Evolutionary conservation across 2,113 vertebrate genomes (phyloP), one percentile per base, ranked within the genome.

Genomic region (Patagioenas fasciata): DNA sequence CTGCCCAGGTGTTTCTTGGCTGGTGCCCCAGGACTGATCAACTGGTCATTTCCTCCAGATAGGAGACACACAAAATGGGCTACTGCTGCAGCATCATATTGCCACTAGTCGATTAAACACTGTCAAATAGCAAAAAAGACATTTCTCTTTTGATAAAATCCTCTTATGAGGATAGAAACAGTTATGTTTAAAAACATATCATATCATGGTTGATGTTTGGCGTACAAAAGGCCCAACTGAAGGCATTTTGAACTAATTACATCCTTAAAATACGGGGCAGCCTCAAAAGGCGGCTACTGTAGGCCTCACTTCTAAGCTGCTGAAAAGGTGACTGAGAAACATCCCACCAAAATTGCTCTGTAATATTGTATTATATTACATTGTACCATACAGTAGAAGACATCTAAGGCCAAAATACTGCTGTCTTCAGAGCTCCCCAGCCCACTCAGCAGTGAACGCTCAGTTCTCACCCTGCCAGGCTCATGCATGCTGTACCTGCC

Each of bases 401-500:
- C 53, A 67, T 61, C 34, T 28, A 23, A 86, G 50, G 24, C 38
- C 51, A 71, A 28, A 83, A 60, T 14, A 21, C 36, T 44, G 48
- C 51, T 21, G 57, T 4, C 32, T 58, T 17, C 28, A 75, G 78
- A 50, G 72, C 65, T 80, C 25, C 28, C 48, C 80, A 67, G 58
- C 8, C 69, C 3, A 0, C 62, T n/a, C 1, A 1, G 47, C 4
- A 13, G 42, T 25, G 75, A 73, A 89, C 56, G 87, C 40, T 86
- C 24, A 15, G 56, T 51, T 81, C 67, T 42, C 84, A 26, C 47
- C 48, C 21, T 3, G 2, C 78, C 53, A 50, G 47, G 47, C 58
- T 26, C 31, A 20, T 0, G 0, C 20, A 31, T 0, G 9, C 50
- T 13, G 53, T 47, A 15, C 5, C 58, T 80, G 57, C 85, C 1